Base-by-base conservation (phyloP, 2,113 vertebrate genomes). In the Mesocricetus auratus region DNA sequence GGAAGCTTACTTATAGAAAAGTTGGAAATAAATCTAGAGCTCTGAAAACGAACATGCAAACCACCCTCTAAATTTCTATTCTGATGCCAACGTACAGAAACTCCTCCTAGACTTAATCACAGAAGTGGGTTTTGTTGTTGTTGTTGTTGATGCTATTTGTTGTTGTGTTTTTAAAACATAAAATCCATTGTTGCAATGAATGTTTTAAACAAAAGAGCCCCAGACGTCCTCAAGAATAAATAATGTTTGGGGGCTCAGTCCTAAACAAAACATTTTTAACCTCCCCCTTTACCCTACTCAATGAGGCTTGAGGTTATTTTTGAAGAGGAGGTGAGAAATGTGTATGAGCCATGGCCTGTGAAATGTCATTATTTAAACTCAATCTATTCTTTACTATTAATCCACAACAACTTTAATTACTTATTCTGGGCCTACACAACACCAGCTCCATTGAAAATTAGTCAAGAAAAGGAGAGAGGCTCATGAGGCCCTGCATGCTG, bases 1-100 rank as follows among this genome's bases (percentile, higher is more conserved):
- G 19, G 22, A 71, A 22, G 66, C 68, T 45, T 93, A 31, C 66
- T 68, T 94, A 74, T 94, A 31, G 33, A 78, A 96, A 97, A 91
- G 94, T 39, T 96, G 58, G 62, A 96, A 95, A 71, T 86, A 97
- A 97, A 94, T 42, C 69, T 42, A 56, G 83, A 81, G 73, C 83
- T 97, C 96, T 82, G 39, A 74, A 91, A 94, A 73, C 62, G 15
- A 24, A 50, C 42, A 36, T 39, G 42, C 36, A 66, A 66, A 45
- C 29, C 66, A 24, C 2, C 22, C 60, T 39, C n/a, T 83, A 83
- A 83, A 60, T 26, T 7, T 33, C 60, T 64, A 45, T 31, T 62
- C 82, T 64, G 31, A 64, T 10, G 64, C 58, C 15, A 45, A 85
- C 8, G 45, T 10, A 31, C 15, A 19, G 11, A 11, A 64, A 16